phyloP scores from a whole-genome alignment of 2,797 vertebrate species.

The Nannoperca obscura region DNA sequence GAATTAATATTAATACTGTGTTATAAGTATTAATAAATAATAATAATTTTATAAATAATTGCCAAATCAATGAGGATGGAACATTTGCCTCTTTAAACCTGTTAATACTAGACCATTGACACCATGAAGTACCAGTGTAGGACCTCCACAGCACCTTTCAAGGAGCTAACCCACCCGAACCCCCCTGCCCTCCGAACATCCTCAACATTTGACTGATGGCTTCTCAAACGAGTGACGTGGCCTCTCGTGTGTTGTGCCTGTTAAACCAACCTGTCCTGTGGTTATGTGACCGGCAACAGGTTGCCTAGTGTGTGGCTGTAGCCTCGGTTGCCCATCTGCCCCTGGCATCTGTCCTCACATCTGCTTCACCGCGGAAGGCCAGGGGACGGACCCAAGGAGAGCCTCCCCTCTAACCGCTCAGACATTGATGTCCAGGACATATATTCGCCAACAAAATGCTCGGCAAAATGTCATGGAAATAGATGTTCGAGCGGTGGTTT shows the following conservation, averaged over 20 bases:
- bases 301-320: conserved; percentile 78
- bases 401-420: conserved; percentile 54
- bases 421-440: conserved; percentile 26
- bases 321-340: conserved; percentile 84
- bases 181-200: background rate
- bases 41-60: too few relatives aligned
- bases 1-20: background rate
- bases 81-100: background rate
- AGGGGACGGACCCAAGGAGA: conserved; percentile 77
- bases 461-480: background rate
- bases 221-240: conserved; percentile 15
- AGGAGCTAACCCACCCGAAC: background rate
- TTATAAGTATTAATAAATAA: background rate
- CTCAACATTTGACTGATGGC: conserved; percentile 31
- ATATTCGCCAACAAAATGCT: conserved; percentile 1
- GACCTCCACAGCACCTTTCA: background rate
- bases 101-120: background rate
- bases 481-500: background rate
- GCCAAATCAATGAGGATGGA: background rate
- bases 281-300: conserved; percentile 91
- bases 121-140: background rate
- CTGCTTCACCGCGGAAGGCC: conserved; percentile 66
- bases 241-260: conserved; percentile 39
- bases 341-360: conserved; percentile 82
- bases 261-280: conserved; percentile 82